Evolutionary conservation across 1,140 invertebrate genomes (phyloP).

Genomic region (Reticulitermes speratus): DNA sequence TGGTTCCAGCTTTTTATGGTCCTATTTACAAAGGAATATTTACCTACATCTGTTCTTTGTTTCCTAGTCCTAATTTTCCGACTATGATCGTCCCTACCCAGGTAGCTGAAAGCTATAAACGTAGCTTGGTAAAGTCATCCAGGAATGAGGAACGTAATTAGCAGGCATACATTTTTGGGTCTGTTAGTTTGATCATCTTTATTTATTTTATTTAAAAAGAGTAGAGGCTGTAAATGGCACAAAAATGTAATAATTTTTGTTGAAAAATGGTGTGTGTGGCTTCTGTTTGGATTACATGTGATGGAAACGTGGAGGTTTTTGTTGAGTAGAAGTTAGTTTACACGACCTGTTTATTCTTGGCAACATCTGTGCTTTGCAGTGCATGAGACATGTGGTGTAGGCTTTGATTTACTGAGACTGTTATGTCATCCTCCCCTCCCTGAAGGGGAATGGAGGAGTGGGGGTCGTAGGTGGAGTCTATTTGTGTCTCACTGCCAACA

Average conservation of each 20-base stretch:
- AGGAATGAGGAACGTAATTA: not conserved
- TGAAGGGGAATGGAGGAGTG: not conserved
- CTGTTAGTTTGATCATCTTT: not conserved
- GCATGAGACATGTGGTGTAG: not conserved
- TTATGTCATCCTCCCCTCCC: not conserved
- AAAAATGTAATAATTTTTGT: not conserved
- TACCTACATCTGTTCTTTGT: too few species aligned
- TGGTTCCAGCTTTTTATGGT: too few species aligned
- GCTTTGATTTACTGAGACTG: not conserved
- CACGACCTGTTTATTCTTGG: not conserved
- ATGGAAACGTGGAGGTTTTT: not conserved
- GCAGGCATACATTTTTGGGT: not conserved
- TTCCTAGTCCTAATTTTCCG: too few species aligned
- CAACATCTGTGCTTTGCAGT: not conserved
- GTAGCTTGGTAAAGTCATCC: not conserved
- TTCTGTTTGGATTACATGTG: not conserved
- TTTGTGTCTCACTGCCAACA: conserved; percentile 18
- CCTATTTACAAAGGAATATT: too few species aligned
- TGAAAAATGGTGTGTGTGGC: not conserved
- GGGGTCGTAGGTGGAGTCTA: conserved; percentile 38
- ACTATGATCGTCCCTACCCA: too few species aligned
- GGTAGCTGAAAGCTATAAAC: not conserved
- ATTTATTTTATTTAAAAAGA: not conserved
- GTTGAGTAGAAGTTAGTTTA: not conserved
- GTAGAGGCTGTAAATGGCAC: not conserved